Percentiles rank a stretch among this genome's conserved stretches.
Evolutionary conservation across 2,797 vertebrate genomes (phyloP).

Genomic region (Enteromius anoplus): DNA sequence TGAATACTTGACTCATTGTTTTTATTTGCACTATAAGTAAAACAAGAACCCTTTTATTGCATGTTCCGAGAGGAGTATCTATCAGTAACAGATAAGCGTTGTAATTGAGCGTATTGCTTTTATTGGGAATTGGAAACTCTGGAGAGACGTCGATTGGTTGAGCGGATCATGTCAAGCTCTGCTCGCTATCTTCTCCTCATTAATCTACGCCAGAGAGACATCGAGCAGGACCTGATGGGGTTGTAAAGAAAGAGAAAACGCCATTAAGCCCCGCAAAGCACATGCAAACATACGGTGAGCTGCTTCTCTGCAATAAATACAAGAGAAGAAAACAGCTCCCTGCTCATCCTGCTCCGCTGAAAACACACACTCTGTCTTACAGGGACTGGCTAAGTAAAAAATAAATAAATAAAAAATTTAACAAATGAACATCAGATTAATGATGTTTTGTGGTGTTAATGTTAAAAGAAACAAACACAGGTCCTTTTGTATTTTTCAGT

Average conservation of each 20-base stretch:
- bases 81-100: not conserved
- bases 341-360: not conserved
- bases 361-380: not conserved
- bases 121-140: not conserved
- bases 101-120: constrained; percentile 8
- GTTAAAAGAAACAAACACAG: not conserved
- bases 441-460: not conserved
- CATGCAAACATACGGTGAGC: not conserved
- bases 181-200: constrained; percentile 32
- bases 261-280: not conserved
- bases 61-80: not conserved
- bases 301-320: constrained; percentile 11
- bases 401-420: too few relatives aligned
- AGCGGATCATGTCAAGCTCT: constrained; percentile 1
- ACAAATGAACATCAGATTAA: not conserved
- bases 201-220: constrained; percentile 1
- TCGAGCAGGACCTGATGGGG: constrained; percentile 6
- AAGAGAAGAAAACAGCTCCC: not conserved
- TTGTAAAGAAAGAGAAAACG: not conserved
- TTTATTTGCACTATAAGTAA: not conserved
- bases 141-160: not conserved
- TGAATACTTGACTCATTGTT: not conserved
- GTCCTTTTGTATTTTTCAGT: not conserved
- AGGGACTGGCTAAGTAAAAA: not conserved
- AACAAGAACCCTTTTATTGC: not conserved